Evolutionary conservation across 2,888 invertebrate species (phyloP).

Genomic region (Andrena haemorrhoa): DNA sequence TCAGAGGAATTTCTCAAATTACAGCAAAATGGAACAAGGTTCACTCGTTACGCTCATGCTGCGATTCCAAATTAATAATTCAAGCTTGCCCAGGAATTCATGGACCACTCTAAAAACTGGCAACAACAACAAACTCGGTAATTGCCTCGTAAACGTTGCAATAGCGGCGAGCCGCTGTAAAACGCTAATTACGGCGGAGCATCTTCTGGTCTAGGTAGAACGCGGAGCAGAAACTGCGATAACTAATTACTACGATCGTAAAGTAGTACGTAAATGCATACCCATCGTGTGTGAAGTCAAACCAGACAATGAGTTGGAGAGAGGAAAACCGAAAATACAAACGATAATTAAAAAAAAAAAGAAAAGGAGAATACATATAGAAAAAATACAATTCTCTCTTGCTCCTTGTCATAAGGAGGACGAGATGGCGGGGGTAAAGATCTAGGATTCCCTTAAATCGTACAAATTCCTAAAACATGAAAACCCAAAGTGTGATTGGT

Average conservation of each 20-base stretch:
- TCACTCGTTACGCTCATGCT: background rate
- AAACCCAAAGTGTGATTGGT: conserved; percentile 49
- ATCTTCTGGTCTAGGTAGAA: background rate
- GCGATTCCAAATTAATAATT: background rate
- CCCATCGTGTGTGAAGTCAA: background rate
- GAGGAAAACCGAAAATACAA: background rate
- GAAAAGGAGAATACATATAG: background rate
- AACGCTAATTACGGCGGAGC: conserved; percentile 33
- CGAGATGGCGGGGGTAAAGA: conserved; percentile 48
- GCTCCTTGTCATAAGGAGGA: conserved; percentile 54
- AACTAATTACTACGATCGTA: conserved; percentile 35
- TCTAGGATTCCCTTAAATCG: conserved; percentile 42
- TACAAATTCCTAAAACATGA: conserved; percentile 50
- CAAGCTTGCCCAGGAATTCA: conserved; percentile 24
- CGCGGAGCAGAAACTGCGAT: conserved; percentile 4
- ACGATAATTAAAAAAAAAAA: background rate
- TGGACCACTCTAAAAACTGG: conserved; percentile 14
- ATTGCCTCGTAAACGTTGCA: conserved; percentile 1
- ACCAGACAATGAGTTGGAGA: background rate
- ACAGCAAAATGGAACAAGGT: background rate
- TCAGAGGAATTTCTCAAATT: background rate
- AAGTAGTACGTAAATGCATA: conserved; percentile 39
- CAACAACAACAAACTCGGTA: conserved; percentile 12
- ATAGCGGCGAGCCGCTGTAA: conserved; percentile 32
- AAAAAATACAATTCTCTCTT: conserved; percentile 57